phyloP scores from a whole-genome alignment of 2,888 invertebrate genomes.

The Chrysolina americana region DNA sequence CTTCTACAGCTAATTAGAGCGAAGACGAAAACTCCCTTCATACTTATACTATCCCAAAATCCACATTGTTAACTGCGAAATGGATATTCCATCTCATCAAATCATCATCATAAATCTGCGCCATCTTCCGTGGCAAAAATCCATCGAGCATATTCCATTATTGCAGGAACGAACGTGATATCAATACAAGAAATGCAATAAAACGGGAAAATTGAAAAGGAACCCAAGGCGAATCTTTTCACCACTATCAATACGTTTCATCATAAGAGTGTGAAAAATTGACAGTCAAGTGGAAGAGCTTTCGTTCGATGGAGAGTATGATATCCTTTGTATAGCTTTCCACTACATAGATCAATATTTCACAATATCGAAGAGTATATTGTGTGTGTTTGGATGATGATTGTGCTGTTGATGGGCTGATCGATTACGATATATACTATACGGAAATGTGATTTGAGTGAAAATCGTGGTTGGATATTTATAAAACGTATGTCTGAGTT shows the following conservation, averaged over 20 bases:
- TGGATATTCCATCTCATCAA: neutral
- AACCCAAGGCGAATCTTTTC: conserved; percentile 47
- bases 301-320: conserved; percentile 29
- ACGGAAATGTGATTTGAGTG: neutral
- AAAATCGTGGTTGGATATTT: neutral
- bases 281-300: conserved; percentile 51
- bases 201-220: conserved; percentile 40
- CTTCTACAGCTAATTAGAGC: neutral
- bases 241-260: conserved; percentile 54
- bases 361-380: conserved; percentile 35
- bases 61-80: neutral
- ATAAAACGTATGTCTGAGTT: neutral
- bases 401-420: conserved; percentile 15
- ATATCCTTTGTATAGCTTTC: conserved; percentile 45
- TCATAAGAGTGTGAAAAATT: conserved; percentile 52
- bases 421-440: neutral
- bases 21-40: neutral
- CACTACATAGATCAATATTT: conserved; percentile 48
- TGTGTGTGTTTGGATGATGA: conserved; percentile 11
- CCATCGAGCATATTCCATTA: conserved; percentile 19
- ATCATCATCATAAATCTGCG: conserved; percentile 14
- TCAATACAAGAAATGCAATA: conserved; percentile 23
- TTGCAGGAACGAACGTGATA: conserved; percentile 14
- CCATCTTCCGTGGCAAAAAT: neutral
- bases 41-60: neutral